Conservation (phyloP, 2,888 invertebrate species). For the Patella caerulea region DNA sequence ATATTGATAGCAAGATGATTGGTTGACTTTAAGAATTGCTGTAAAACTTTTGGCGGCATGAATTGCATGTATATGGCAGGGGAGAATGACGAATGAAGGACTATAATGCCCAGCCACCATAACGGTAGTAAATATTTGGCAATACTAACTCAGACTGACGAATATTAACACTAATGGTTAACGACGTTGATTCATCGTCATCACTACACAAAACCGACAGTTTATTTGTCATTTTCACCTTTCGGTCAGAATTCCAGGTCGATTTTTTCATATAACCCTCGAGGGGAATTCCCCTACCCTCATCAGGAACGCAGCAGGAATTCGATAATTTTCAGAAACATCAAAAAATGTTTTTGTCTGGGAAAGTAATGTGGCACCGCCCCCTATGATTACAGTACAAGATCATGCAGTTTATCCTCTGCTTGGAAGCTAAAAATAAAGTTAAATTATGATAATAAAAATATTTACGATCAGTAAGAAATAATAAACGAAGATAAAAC, state of each 20-base stretch:
- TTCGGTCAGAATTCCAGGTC: not conserved
- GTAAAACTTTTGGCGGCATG: conserved; percentile 1
- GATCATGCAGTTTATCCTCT: not conserved
- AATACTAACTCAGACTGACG: not conserved
- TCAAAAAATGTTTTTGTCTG: conserved; percentile 6
- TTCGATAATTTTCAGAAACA: not conserved
- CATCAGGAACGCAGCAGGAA: conserved; percentile 2
- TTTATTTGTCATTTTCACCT: conserved; percentile 8
- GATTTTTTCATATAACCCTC: not conserved
- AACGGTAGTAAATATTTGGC: conserved; percentile 10
- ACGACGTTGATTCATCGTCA: not conserved
- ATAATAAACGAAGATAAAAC: no score
- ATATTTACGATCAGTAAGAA: no score
- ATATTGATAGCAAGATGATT: not conserved
- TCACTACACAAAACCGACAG: not conserved
- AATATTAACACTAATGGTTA: not conserved
- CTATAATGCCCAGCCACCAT: not conserved
- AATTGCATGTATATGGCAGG: not conserved
- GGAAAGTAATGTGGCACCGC: conserved; percentile 3
- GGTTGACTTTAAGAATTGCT: not conserved
- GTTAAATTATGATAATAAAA: no score
- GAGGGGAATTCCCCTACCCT: not conserved
- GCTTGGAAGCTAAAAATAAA: no score
- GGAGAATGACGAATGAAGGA: not conserved
- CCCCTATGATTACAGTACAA: not conserved